A percentile compares a stretch with the other conserved stretches of the same genome.
These are phyloP conservation scores for Drosophila imparisetae DNA, from an alignment of 2,888 invertebrate genomes.

Conservation along the genomic window DNA sequence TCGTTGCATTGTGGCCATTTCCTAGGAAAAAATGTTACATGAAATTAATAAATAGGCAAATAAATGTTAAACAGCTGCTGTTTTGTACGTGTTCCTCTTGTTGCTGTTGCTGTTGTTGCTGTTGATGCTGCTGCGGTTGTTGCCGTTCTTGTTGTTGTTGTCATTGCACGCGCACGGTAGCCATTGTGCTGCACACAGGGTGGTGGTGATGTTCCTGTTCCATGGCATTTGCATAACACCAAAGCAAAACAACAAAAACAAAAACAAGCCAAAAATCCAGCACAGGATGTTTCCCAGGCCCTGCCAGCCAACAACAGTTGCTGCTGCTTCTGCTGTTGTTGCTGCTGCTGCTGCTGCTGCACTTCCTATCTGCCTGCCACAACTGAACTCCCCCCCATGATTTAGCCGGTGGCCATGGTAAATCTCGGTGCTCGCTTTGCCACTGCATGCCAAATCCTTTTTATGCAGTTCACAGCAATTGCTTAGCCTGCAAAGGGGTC, in stretches of 20 bases:
- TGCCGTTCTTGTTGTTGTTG: slow-evolving; percentile 47
- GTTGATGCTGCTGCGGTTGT: slow-evolving; percentile 6
- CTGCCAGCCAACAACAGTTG: slow-evolving; percentile 35
- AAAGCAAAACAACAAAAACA: slow-evolving; percentile 36
- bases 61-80: slow-evolving; percentile 80
- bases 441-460: slow-evolving; percentile 78
- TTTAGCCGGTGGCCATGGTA: slow-evolving; percentile 24
- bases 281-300: slow-evolving; percentile 64
- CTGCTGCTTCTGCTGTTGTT: slow-evolving; percentile 20
- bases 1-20: slow-evolving; percentile 76
- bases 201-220: slow-evolving; percentile 62
- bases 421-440: slow-evolving; percentile 51
- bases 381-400: not conserved
- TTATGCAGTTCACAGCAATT: slow-evolving; percentile 70
- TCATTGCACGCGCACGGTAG: slow-evolving; percentile 76
- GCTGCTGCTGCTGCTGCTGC: slow-evolving; percentile 23
- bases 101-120: slow-evolving; percentile 33
- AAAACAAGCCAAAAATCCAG: slow-evolving; percentile 49
- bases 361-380: slow-evolving; percentile 49
- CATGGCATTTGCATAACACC: slow-evolving; percentile 73
- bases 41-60: slow-evolving; percentile 81
- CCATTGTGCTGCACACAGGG: slow-evolving; percentile 79
- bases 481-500: slow-evolving; percentile 42
- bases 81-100: slow-evolving; percentile 77
- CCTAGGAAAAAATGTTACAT: slow-evolving; percentile 81